These are phyloP conservation scores for Pristionchus exspectatus DNA, from an alignment of 2,888 invertebrate species.

Conservation along the genomic window DNA sequence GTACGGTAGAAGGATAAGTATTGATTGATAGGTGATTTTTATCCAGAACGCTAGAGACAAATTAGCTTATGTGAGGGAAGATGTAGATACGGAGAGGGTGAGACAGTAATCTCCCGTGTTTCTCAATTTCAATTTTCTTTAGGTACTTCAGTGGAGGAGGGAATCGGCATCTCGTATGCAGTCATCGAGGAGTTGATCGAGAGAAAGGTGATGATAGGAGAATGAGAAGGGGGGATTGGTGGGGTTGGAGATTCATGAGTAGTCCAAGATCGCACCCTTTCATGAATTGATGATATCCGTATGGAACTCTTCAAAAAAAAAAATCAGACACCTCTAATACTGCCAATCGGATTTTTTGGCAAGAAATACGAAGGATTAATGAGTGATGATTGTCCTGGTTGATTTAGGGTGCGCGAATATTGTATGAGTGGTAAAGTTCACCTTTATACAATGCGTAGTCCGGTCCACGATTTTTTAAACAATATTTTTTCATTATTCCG, in stretches of 20 bases:
- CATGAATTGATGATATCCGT: too few species aligned
- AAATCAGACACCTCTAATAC: constrained; percentile 79
- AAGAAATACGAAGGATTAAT: too few species aligned
- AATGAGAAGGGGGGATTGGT: neutral
- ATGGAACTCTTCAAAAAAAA: too few species aligned
- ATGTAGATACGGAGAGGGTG: neutral
- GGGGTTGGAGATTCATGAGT: neutral
- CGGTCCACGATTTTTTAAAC: too few species aligned
- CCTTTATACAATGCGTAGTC: too few species aligned
- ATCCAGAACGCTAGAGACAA: too few species aligned
- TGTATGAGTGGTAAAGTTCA: too few species aligned
- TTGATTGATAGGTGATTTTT: too few species aligned
- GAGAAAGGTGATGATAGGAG: constrained; percentile 74
- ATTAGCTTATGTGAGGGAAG: too few species aligned
- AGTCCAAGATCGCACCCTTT: too few species aligned
- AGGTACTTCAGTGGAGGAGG: constrained; percentile 81
- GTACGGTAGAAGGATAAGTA: neutral
- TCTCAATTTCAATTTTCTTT: constrained; percentile 53
- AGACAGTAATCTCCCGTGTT: neutral
- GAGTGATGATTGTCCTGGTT: neutral
- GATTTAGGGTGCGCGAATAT: neutral
- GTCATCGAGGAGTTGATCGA: constrained; percentile 80
- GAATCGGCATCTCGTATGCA: constrained; percentile 80
- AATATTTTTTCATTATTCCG: too few species aligned
- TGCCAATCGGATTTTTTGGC: constrained; percentile 80